A percentile compares a stretch with the other conserved stretches of the same genome.
Conservation (phyloP, 2,797 vertebrate genomes). For the Anniella stebbinsi region DNA sequence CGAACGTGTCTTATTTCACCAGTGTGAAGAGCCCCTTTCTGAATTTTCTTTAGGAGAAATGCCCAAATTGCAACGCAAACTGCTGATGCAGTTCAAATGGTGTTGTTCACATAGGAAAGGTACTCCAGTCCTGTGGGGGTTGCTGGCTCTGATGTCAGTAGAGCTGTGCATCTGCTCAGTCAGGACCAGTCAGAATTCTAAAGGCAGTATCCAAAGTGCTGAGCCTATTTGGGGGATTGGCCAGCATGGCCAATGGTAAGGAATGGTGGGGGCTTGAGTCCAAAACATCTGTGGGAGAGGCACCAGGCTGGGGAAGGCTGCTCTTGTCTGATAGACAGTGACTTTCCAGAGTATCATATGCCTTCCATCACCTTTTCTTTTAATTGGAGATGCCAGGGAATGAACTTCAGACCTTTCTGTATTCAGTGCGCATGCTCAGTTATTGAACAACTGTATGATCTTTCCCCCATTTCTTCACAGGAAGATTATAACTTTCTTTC, state of each 20-base stretch:
- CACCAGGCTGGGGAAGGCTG: too few relatives aligned
- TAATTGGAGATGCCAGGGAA: not conserved
- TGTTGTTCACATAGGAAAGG: not conserved
- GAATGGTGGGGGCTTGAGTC: too few relatives aligned
- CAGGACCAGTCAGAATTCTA: too few relatives aligned
- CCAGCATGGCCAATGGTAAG: too few relatives aligned
- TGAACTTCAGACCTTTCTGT: not conserved
- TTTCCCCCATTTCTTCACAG: not conserved
- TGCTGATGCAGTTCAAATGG: not conserved
- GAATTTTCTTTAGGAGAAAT: not conserved
- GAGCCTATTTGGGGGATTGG: too few relatives aligned
- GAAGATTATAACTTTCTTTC: not conserved
- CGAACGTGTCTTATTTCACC: too few relatives aligned
- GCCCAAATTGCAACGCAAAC: not conserved
- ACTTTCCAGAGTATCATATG: not conserved
- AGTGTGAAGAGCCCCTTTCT: not conserved
- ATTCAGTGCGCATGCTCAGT: not conserved
- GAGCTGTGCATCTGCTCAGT: too few relatives aligned
- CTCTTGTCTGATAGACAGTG: too few relatives aligned
- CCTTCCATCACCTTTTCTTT: not conserved
- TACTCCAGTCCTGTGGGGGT: too few relatives aligned
- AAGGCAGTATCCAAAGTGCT: too few relatives aligned
- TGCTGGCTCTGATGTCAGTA: too few relatives aligned
- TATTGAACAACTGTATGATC: not conserved
- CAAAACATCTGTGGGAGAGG: too few relatives aligned